Conservation (phyloP, 2,113 vertebrate species). For the Holacanthus passer region DNA sequence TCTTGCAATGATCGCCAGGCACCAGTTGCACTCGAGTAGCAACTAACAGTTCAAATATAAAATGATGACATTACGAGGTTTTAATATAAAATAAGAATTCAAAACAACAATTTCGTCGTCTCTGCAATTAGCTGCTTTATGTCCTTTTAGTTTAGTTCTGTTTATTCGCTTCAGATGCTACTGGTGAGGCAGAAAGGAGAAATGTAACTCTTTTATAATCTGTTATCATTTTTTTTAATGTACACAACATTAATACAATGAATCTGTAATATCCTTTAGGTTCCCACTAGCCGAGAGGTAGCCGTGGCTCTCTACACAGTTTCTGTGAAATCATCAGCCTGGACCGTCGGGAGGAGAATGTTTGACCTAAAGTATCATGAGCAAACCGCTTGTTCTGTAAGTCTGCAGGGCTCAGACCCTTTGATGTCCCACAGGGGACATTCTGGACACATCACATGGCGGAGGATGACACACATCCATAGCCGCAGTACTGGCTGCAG, state of each 20-base stretch:
- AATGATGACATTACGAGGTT: background rate
- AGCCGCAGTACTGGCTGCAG: slow-evolving; percentile 35
- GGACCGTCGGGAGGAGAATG: slow-evolving; percentile 34
- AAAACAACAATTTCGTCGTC: too few species aligned
- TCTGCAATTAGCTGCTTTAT: too few species aligned
- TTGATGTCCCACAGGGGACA: slow-evolving; percentile 39
- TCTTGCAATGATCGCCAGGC: background rate
- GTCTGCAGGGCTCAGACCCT: slow-evolving; percentile 23
- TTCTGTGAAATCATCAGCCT: slow-evolving; percentile 59
- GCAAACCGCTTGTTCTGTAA: slow-evolving; percentile 50
- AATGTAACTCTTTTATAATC: slow-evolving; percentile 5
- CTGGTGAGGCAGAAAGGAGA: background rate
- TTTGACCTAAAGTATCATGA: slow-evolving; percentile 65
- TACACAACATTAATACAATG: background rate
- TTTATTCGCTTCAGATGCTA: too few species aligned
- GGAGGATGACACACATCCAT: slow-evolving; percentile 67
- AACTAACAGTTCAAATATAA: background rate
- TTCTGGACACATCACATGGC: slow-evolving; percentile 51
- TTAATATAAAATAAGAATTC: background rate
- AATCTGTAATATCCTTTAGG: background rate
- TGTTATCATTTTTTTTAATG: background rate
- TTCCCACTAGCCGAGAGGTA: background rate
- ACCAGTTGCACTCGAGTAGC: background rate
- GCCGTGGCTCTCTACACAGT: slow-evolving; percentile 45
- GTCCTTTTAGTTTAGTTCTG: too few species aligned